Evolutionary conservation across 2,888 invertebrate species (phyloP).

Genomic region (Callosobruchus maculatus): DNA sequence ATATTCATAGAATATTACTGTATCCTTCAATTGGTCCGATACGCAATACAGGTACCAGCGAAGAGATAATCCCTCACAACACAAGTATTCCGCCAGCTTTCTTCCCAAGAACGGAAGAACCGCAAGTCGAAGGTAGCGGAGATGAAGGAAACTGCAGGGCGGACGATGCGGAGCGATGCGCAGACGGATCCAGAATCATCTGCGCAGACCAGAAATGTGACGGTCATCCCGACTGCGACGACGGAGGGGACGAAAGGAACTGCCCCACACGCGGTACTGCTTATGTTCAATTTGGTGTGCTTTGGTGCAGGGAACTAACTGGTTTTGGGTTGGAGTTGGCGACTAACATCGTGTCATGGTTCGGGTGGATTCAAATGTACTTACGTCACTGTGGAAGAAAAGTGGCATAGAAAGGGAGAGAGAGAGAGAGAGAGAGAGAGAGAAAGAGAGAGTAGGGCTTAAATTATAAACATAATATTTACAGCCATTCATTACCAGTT

Average conservation of each 20-base stretch:
- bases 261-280: slow-evolving; percentile 45
- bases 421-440: no score
- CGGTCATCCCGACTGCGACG: slow-evolving; percentile 59
- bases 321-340: slow-evolving; percentile 22
- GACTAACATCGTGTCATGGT: background rate
- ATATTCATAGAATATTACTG: no score
- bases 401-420: no score
- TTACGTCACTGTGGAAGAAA: no score
- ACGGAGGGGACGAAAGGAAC: slow-evolving; percentile 64
- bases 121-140: slow-evolving; percentile 24
- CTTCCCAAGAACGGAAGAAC: slow-evolving; percentile 1
- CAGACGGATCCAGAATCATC: slow-evolving; percentile 54
- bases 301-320: slow-evolving; percentile 16
- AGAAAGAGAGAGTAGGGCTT: no score
- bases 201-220: slow-evolving; percentile 61
- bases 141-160: slow-evolving; percentile 46
- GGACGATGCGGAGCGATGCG: slow-evolving; percentile 54
- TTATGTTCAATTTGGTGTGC: background rate
- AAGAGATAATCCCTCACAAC: background rate
- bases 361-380: no score
- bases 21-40: background rate
- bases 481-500: no score
- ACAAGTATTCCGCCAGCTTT: background rate
- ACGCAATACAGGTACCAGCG: background rate
- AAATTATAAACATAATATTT: no score